These are phyloP conservation scores for Phrynosoma platyrhinos DNA, from an alignment of 2,113 vertebrate genomes.

Conservation along the genomic window DNA sequence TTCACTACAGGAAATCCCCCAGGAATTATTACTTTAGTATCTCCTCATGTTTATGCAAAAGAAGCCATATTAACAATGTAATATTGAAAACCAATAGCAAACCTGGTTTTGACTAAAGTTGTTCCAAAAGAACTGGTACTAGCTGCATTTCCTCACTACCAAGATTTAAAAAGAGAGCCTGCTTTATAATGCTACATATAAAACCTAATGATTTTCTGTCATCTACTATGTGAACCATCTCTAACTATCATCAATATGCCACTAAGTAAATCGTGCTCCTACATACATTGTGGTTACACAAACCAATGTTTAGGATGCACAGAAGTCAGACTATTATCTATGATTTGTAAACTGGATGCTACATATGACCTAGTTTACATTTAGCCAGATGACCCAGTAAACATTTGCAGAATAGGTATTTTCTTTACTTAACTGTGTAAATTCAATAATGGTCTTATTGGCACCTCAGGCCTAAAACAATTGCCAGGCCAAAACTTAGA, in stretches of 20 bases:
- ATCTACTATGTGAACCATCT: constrained; percentile 31
- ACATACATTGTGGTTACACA: constrained; percentile 12
- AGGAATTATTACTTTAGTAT: constrained; percentile 3
- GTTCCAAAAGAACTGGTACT: constrained; percentile 48
- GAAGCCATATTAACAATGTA: background rate
- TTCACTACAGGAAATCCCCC: background rate
- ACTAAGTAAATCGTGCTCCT: constrained; percentile 8
- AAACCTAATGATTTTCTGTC: constrained; percentile 3
- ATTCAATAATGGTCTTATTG: constrained; percentile 36
- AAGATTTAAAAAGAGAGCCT: constrained; percentile 46
- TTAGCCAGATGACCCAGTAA: too few species aligned
- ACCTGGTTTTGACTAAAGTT: background rate
- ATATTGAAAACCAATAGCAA: background rate
- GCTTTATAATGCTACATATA: constrained; percentile 31
- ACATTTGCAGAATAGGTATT: constrained; percentile 26
- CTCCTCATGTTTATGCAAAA: constrained; percentile 10
- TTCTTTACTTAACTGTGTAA: constrained; percentile 33
- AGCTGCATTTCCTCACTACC: background rate
- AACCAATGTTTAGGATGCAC: constrained; percentile 25
- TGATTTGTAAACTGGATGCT: constrained; percentile 43
- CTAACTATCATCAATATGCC: constrained; percentile 48
- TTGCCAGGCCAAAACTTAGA: too few species aligned
- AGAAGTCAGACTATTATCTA: constrained; percentile 39
- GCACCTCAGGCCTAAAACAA: background rate
- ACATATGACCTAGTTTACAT: constrained; percentile 3